Evolutionary conservation across 2,797 vertebrate genomes (phyloP), one percentile per base, ranked within the genome.

Genomic region (Aeoliscus strigatus): DNA sequence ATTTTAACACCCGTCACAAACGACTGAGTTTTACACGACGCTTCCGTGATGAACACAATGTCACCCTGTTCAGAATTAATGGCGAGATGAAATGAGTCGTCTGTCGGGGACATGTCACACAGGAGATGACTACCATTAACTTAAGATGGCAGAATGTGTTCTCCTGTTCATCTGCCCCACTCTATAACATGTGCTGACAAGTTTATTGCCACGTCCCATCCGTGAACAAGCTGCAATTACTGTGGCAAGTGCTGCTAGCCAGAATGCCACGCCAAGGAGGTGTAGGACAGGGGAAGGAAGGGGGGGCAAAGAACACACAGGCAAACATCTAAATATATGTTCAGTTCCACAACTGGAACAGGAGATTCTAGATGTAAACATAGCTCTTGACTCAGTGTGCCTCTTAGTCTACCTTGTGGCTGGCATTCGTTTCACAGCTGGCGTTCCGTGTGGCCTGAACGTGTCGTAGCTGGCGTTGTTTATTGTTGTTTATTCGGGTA

Each of bases 161-260:
- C 39, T 56, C 60, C 65, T 51, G 43, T 61, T 73, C 73, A 68
- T 74, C 68, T 23, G 8, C 21, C 65, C 30, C 7, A 71, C 72
- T 64, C 60, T 59, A 53, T 73, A 70, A 74, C 71, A 51, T 51
- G 66, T 53, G 51, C 75, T 79, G 82, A 85, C 79, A 82, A 47
- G 53, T 82, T 83, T 71, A 86, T 81, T 81, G 74, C 64, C 8
- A 12, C 54, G 65, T 61, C 69, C 60, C 79, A 79, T 75, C 79
- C 66, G 82, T 70, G 60, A 84, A 74, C 35, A 49, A 69, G 69
- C 27, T 4, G 62, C 72, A 75, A 75, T 78, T 68, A 68, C 60
- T 18, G 33, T 44, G 51, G 56, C 68, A 56, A 76, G 71, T 44
- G 73, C 49, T 62, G 54, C 59, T 61, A 57, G 44, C 48, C 60